Percentiles rank a stretch among this genome's conserved stretches.
These are phyloP conservation scores for Caerostris darwini DNA, from an alignment of 1,140 invertebrate genomes.

Conservation along the genomic window DNA sequence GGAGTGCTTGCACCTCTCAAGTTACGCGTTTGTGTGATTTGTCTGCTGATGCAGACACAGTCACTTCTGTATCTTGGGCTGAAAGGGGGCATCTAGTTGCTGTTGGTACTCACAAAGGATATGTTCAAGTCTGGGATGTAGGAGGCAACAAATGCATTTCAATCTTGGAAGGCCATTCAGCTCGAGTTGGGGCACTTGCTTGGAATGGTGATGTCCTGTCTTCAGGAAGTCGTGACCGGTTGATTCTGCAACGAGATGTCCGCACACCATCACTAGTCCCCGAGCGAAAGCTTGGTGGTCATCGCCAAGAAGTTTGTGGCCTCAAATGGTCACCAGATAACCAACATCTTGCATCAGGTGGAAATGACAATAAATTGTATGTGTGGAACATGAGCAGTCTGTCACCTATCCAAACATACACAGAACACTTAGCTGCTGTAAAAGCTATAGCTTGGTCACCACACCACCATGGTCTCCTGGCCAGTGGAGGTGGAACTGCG, in stretches of 20 bases:
- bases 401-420: slow-evolving; percentile 96
- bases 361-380: slow-evolving; percentile 99
- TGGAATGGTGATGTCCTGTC: slow-evolving; percentile 99
- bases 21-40: slow-evolving; percentile 92
- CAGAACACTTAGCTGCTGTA: slow-evolving; percentile 98
- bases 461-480: slow-evolving; percentile 98
- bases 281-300: slow-evolving; percentile 92
- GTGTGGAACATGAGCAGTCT: slow-evolving; percentile 97
- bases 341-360: slow-evolving; percentile 98
- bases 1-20: slow-evolving; percentile 99
- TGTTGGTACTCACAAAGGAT: slow-evolving; percentile 97
- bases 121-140: slow-evolving; percentile 99
- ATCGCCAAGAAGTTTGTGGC: slow-evolving; percentile 99
- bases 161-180: slow-evolving; percentile 95
- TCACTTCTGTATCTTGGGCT: slow-evolving; percentile 99
- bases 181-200: slow-evolving; percentile 93
- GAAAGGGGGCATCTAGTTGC: slow-evolving; percentile 97
- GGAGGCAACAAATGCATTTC: slow-evolving; percentile 95
- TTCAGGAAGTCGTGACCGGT: slow-evolving; percentile 96
- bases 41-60: slow-evolving; percentile 94
- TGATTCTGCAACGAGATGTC: slow-evolving; percentile 97
- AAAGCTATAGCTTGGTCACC: slow-evolving; percentile 99
- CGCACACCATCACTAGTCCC: slow-evolving; percentile 90
- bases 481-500: slow-evolving; percentile 98
- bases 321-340: slow-evolving; percentile 99